Percentiles rank a stretch among this genome's conserved stretches.
These are phyloP conservation scores for Perdita meconis DNA, from an alignment of 2,888 invertebrate species.

Conservation along the genomic window DNA sequence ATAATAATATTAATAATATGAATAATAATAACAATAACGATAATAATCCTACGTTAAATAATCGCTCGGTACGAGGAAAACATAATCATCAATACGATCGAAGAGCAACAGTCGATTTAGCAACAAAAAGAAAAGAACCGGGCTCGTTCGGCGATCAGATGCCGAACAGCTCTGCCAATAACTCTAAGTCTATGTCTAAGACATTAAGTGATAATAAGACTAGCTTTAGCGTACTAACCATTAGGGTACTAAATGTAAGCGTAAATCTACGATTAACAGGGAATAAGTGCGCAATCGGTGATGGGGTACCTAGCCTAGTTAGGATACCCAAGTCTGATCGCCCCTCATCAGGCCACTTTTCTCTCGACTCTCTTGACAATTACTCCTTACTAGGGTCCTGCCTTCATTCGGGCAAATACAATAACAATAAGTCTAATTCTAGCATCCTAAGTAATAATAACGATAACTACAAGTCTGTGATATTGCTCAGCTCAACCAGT, in stretches of 20 bases:
- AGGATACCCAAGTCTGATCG: conserved; percentile 85
- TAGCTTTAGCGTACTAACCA: conserved; percentile 84
- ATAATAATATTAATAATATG: conserved; percentile 80
- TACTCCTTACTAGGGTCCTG: conserved; percentile 83
- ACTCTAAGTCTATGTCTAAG: conserved; percentile 84
- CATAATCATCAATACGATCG: conserved; percentile 84
- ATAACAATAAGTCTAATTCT: conserved; percentile 84
- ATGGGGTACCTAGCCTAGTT: conserved; percentile 84
- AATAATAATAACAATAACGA: conserved; percentile 83
- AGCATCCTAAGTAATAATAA: conserved; percentile 83
- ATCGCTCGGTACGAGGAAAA: conserved; percentile 82
- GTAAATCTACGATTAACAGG: conserved; percentile 80
- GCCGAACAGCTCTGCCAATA: conserved; percentile 83
- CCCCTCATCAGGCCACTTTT: conserved; percentile 82
- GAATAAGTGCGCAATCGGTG: conserved; percentile 78
- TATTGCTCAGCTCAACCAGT: conserved; percentile 84
- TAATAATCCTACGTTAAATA: conserved; percentile 74
- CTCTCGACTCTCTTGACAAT: conserved; percentile 82
- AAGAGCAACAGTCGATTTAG: conserved; percentile 71
- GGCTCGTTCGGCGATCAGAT: conserved; percentile 78
- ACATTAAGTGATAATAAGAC: conserved; percentile 85
- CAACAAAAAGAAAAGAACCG: conserved; percentile 72
- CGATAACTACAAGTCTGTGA: conserved; percentile 84
- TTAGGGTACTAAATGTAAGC: conserved; percentile 84
- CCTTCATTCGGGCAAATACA: conserved; percentile 82